Base-by-base conservation (phyloP, 1,140 invertebrate genomes). In the Ceratosolen fusciceps region DNA sequence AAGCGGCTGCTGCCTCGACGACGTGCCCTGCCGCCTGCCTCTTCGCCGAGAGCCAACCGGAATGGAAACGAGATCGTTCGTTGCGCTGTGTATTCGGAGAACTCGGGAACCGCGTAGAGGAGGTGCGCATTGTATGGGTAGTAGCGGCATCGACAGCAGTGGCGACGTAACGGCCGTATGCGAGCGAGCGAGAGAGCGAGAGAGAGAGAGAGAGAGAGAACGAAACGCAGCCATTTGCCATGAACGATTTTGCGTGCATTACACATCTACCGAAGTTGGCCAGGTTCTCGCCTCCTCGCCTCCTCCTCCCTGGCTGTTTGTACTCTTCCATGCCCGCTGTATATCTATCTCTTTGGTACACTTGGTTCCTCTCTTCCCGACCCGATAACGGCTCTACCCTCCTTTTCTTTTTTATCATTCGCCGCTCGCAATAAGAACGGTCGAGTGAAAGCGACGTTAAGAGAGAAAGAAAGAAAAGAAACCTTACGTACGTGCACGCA, bases 211-310 rank as follows among this genome's bases (percentile, higher is more conserved):
- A 49, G 68, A 73, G 68, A 77, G 8, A 37, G 70, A 49, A 29
- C 54, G 74, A 67, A 76, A 62, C 67, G 73, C 73, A 80, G 68
- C 74, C 65, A 76, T 76, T 75, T 75, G 74, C 72, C 62, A 52
- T 54, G 65, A 67, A 77, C 52, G 75, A 71, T 77, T 77, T 77
- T 26, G 74, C 74, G 62, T 77, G 74, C 65, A 70, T 47, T 70
- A 68, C 24, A 54, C n/a, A n/a, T n/a, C n/a, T n/a, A n/a, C 19
- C 26, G 58, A 62, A 74, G 73, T 56, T 74, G 54, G 70, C 54
- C 72, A 74, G 72, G 72, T 74, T 74, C 72, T 58, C 34, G 10
- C 8, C 60, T 16, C 14, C 31, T 74, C 52, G 56, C 34, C 58
- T n/a, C 3, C 52, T 10, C 49, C 24, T 3, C 54, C 3, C 49